Base-by-base conservation (phyloP, 1,140 invertebrate genomes). In the Leptoteleia sp. region DNA sequence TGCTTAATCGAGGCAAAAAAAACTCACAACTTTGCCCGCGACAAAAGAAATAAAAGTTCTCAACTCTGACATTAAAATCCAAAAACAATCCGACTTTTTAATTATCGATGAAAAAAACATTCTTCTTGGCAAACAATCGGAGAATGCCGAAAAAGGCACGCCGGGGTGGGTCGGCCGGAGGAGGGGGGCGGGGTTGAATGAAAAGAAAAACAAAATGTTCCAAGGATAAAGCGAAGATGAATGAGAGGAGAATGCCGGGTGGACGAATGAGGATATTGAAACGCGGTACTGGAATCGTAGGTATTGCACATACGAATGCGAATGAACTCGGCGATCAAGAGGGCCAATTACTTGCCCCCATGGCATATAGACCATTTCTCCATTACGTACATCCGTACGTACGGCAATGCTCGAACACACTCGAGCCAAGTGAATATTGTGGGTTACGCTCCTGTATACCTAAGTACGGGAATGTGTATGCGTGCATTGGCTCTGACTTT, bases 261-360 rank as follows among this genome's bases (percentile, higher is more conserved):
- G 80, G 45, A 76, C 76, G 71, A 70, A 72, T 67, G 67, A 62
- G 61, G 77, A 80, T 82, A 83, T 83, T 84, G 81, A 83, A 84
- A 82, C 79, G 76, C 80, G 72, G 77, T 75, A 67, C 77, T 81
- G n/a, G 80, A 61, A 65, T 76, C 64, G 40, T 75, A 75, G 29
- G 57, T 68, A 79, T 68, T 73, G 68, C 76, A 73, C 55, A 73
- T 79, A 40, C 62, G 62, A 73, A 79, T 50, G 40, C 54, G 71
- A 83, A 84, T 73, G 70, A 81, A 70, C 62, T 80, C 73, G 40
- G 50, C 84, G 85, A 88, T 88, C 87, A 85, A 88, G 86, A 85
- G 87, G 81, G 81, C 87, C 87, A 88, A 88, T 88, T 88, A 87
- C 79, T 81, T 76, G 65, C 54, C 50, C 48, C 48, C 75, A 65